phyloP scores from a whole-genome alignment of 2,888 invertebrate species.

The Calameuta pallipes region DNA sequence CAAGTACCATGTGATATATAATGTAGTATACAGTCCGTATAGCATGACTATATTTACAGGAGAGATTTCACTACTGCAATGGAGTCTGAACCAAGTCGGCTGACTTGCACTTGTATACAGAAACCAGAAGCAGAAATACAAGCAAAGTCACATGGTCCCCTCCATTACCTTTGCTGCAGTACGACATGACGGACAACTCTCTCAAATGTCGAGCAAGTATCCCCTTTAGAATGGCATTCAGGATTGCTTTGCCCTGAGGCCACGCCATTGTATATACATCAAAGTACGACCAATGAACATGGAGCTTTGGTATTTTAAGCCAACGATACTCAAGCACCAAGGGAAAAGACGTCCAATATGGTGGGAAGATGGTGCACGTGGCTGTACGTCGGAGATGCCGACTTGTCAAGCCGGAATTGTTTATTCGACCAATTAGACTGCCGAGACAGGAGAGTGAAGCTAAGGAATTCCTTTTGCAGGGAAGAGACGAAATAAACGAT shows the following conservation, averaged over 20 bases:
- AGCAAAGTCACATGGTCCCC: neutral
- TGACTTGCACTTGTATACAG: neutral
- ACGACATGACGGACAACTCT: neutral
- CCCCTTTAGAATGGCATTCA: neutral
- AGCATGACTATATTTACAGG: neutral
- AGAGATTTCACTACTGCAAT: neutral
- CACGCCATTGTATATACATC: neutral
- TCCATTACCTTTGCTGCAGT: neutral
- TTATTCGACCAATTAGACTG: slow-evolving; percentile 19
- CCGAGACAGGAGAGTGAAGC: neutral
- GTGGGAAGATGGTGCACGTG: neutral
- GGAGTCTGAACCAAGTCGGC: neutral
- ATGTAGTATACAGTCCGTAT: neutral
- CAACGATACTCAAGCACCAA: neutral
- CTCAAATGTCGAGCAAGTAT: neutral
- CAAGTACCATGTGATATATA: neutral
- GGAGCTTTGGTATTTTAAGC: neutral
- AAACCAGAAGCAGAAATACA: neutral
- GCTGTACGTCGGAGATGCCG: neutral
- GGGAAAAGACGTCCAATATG: neutral
- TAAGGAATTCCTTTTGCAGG: neutral
- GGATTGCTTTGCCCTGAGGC: neutral
- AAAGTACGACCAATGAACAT: neutral
- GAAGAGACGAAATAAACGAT: neutral
- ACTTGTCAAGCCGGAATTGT: slow-evolving; percentile 3